phyloP scores from a whole-genome alignment of 2,888 invertebrate genomes.

The Neria commutata region DNA sequence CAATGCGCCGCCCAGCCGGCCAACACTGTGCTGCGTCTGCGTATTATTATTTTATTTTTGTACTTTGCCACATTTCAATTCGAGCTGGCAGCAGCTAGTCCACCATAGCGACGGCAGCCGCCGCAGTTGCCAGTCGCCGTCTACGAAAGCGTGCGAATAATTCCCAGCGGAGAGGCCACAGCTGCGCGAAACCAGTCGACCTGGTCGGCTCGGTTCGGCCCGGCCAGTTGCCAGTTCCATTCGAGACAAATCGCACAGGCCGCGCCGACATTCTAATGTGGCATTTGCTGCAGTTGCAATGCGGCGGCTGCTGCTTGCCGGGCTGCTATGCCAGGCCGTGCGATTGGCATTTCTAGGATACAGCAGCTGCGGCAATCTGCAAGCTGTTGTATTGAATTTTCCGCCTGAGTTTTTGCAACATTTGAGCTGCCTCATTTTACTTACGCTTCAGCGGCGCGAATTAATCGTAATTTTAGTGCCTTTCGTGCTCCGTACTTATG shows the following conservation, averaged over 20 bases:
- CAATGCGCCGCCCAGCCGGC: not conserved
- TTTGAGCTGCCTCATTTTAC: not conserved
- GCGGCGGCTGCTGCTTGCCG: not conserved
- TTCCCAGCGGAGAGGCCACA: not conserved
- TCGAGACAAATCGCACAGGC: not conserved
- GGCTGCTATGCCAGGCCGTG: not conserved
- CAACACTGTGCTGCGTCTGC: not conserved
- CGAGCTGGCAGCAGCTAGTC: slow-evolving; percentile 1
- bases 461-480: not conserved
- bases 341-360: slow-evolving; percentile 4
- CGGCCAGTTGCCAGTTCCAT: not conserved
- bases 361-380: not conserved
- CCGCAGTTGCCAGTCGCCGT: not conserved
- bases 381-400: not conserved
- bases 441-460: not conserved
- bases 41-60: not conserved
- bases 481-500: not conserved
- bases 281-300: not conserved
- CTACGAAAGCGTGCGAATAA: slow-evolving; percentile 5
- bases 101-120: too few species aligned
- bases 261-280: not conserved
- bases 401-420: not conserved
- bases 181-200: not conserved
- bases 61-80: not conserved
- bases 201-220: not conserved